These are phyloP conservation scores for Helleia helle DNA, from an alignment of 2,888 invertebrate species.

Conservation along the genomic window DNA sequence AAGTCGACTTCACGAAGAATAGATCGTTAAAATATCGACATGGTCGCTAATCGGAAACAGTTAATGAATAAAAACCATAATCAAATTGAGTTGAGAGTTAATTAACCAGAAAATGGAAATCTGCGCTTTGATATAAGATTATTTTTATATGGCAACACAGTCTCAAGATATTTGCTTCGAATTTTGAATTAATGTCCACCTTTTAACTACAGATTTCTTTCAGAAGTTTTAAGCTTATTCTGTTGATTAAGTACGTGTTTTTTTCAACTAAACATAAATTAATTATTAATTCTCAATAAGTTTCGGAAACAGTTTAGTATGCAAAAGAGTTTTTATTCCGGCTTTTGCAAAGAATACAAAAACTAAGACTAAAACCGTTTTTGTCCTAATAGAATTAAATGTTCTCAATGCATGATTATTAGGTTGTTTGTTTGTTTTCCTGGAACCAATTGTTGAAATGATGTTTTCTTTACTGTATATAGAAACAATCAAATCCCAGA, in stretches of 20 bases:
- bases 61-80: conserved; percentile 66
- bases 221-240: too few relatives aligned
- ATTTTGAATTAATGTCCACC: too few relatives aligned
- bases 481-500: not conserved
- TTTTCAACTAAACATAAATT: too few relatives aligned
- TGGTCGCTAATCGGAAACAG: conserved; percentile 64
- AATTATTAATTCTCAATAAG: not conserved
- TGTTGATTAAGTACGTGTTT: too few relatives aligned
- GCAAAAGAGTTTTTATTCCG: not conserved
- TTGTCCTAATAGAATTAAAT: not conserved
- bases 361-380: not conserved
- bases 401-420: conserved; percentile 1
- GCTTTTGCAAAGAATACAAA: not conserved
- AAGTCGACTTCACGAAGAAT: conserved; percentile 42
- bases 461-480: not conserved
- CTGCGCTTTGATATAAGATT: conserved; percentile 19
- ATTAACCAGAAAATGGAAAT: conserved; percentile 68
- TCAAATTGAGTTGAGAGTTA: conserved; percentile 58
- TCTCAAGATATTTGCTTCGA: too few relatives aligned
- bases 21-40: conserved; percentile 59
- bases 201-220: too few relatives aligned
- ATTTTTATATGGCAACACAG: conserved; percentile 1
- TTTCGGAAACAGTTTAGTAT: not conserved
- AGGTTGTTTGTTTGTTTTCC: conserved; percentile 2
- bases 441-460: not conserved